Conservation (phyloP, 2,888 invertebrate species). For the Alcis repandata region DNA sequence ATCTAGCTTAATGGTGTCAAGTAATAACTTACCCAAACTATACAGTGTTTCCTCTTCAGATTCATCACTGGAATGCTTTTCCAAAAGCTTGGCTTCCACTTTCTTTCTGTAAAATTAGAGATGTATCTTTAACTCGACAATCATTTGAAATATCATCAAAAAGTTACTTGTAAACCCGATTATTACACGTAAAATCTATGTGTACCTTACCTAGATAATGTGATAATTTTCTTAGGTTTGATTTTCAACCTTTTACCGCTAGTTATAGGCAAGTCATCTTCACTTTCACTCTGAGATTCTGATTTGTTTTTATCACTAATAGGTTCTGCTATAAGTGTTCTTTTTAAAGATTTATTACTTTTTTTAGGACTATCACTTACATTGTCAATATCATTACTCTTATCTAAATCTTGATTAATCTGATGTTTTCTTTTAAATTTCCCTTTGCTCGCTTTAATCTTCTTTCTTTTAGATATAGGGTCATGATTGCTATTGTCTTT, state of each 20-base stretch:
- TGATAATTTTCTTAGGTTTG: constrained; percentile 80
- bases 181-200: not conserved
- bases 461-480: constrained; percentile 71
- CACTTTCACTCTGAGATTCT: constrained; percentile 82
- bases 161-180: not conserved
- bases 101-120: constrained; percentile 76
- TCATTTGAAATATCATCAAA: constrained; percentile 1
- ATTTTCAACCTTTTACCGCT: constrained; percentile 80
- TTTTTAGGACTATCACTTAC: constrained; percentile 63
- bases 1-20: not conserved
- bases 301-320: constrained; percentile 78
- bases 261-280: constrained; percentile 74
- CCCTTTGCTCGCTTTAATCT: constrained; percentile 78
- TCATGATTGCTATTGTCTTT: constrained; percentile 62
- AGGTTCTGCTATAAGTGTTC: constrained; percentile 71
- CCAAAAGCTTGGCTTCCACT: constrained; percentile 84
- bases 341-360: constrained; percentile 72
- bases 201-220: constrained; percentile 68
- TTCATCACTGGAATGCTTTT: constrained; percentile 84
- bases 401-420: constrained; percentile 52
- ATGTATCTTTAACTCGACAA: constrained; percentile 11
- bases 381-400: constrained; percentile 55
- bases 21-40: constrained; percentile 71
- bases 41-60: constrained; percentile 82
- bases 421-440: constrained; percentile 76